Conservation (phyloP, 2,113 vertebrate species). For the Semicossyphus pulcher region DNA sequence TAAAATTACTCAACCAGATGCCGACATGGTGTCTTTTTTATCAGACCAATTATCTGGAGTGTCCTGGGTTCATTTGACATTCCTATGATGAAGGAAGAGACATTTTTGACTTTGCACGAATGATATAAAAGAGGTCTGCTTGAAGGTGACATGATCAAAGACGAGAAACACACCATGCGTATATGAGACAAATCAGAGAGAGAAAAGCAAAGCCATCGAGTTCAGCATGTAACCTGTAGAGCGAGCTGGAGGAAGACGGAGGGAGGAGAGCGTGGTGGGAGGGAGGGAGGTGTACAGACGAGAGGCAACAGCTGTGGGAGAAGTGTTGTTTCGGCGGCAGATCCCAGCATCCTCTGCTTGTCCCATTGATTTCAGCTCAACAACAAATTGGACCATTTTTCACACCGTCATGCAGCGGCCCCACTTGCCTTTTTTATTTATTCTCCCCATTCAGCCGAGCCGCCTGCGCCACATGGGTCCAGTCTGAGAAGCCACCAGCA, state of each 20-base stretch:
- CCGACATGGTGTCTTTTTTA: no score
- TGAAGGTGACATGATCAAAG: background rate
- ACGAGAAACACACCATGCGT: background rate
- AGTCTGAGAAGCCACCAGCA: conserved; percentile 2
- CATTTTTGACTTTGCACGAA: background rate
- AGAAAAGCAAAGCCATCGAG: conserved; percentile 2
- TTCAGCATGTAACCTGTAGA: conserved; percentile 7
- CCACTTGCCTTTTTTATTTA: conserved; percentile 67
- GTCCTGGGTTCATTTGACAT: no score
- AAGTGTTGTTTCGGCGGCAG: conserved; percentile 20
- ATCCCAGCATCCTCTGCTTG: conserved; percentile 43
- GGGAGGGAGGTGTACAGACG: background rate
- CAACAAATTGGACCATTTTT: conserved; percentile 76
- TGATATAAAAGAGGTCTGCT: background rate
- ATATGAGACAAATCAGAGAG: conserved; percentile 17
- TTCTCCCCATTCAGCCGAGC: conserved; percentile 50
- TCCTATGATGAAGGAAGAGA: no score
- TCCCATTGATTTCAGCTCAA: conserved; percentile 76
- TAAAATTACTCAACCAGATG: no score
- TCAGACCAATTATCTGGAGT: no score
- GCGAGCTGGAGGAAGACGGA: conserved; percentile 10
- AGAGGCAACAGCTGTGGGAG: conserved; percentile 38
- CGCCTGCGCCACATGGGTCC: conserved; percentile 31
- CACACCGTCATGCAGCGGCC: conserved; percentile 42
- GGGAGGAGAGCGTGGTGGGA: background rate